Base-by-base conservation (phyloP, 2,113 vertebrate genomes). In the Ictalurus furcatus region DNA sequence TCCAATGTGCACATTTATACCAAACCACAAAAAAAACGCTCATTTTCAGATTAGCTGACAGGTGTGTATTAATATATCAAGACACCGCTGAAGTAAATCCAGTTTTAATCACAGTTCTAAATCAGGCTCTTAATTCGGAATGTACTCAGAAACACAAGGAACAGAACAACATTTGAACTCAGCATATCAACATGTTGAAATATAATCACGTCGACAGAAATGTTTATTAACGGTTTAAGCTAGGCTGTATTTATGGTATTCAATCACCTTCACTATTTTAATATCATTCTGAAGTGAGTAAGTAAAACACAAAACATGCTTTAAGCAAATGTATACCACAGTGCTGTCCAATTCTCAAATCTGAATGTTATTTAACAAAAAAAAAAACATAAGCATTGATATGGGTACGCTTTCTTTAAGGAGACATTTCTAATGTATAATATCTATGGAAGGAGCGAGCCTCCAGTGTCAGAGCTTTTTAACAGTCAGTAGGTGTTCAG, bases 61-160 rank as follows among this genome's bases (percentile, higher is more conserved):
- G 40, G 74, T 78, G 21, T 79, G 76, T 54, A 79, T 79, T 79
- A 79, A 79, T 79, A 79, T 54, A 54, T 54, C 76, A 79, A 28
- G 76, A 54, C 76, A 79, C 76, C 4, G 25, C 25, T 79, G 11
- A 76, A 16, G 44, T 52, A 52, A 12, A 79, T 79, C 76, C 25
- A 52, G 25, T 52, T 79, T 79, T 40, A 76, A 48, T 25, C 5
- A 54, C 44, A 78, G 37, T 78, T 48, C 21, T 48, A 48, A 48
- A 48, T 54, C 76, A 54, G 69, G 30, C 69, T 73, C 30, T 73
- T 73, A 6, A 73, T 37, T 19, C 37, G 1, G 6, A 37, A 73
- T 40, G 8, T 73, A 11, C 71, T 73, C 34, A 40, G 21, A 21
- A 73, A 44, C 21, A 44, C 40, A 48, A 25, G 23, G 21, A 48